Evolutionary conservation across 2,888 invertebrate genomes (phyloP).

Genomic region (Phrixothrix hirtus): DNA sequence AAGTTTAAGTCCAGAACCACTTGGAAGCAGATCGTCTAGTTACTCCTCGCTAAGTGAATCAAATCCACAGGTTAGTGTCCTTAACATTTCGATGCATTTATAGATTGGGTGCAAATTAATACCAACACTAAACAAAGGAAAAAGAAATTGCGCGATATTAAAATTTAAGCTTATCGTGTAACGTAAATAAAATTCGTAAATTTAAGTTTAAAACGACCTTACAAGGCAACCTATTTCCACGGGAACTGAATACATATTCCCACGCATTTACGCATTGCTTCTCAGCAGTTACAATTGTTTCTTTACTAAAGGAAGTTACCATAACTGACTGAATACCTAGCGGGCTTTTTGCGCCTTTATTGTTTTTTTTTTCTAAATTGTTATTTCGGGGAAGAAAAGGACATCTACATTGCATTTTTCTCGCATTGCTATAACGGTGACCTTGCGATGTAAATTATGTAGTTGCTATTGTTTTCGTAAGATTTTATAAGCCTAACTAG

Average conservation of each 20-base stretch:
- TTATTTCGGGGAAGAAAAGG: constrained; percentile 9
- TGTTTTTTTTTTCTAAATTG: constrained; percentile 10
- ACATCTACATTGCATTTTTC: background rate
- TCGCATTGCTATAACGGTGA: constrained; percentile 6
- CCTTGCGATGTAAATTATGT: background rate
- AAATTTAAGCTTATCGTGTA: too few species aligned
- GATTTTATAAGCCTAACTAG: background rate
- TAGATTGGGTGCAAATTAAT: too few species aligned
- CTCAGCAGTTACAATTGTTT: constrained; percentile 5
- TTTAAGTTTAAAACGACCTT: too few species aligned
- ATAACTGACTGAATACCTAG: constrained; percentile 12
- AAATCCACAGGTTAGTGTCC: constrained; percentile 54
- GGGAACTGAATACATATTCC: constrained; percentile 35
- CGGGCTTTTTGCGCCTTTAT: constrained; percentile 12
- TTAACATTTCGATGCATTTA: too few species aligned
- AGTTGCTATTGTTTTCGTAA: background rate
- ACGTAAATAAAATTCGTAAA: too few species aligned
- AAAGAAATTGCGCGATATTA: too few species aligned
- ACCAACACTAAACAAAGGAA: too few species aligned
- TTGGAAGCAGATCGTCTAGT: constrained; percentile 70
- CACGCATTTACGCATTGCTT: constrained; percentile 33
- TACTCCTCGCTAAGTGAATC: constrained; percentile 66
- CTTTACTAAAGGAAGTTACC: constrained; percentile 12
- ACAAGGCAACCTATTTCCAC: constrained; percentile 38
- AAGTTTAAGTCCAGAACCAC: constrained; percentile 72